A percentile compares a stretch with the other conserved stretches of the same genome.
Conservation (phyloP, 2,113 vertebrate genomes). For the Podilymbus podiceps region DNA sequence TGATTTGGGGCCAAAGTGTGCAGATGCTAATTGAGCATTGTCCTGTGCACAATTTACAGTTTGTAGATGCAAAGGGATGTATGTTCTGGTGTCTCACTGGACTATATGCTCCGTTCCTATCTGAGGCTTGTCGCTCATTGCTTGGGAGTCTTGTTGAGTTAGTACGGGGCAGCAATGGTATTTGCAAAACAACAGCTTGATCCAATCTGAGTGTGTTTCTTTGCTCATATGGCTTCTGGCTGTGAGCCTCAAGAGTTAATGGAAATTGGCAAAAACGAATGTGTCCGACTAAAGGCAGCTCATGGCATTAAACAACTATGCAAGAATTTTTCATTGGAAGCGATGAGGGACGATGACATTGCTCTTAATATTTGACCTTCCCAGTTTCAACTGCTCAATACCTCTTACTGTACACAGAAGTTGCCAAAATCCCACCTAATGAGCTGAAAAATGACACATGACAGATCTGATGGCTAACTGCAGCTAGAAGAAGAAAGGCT, state of each 20-base stretch:
- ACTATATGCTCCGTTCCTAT: not conserved
- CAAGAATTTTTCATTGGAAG: slow-evolving; percentile 89
- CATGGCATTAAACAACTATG: slow-evolving; percentile 78
- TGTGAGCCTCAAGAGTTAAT: slow-evolving; percentile 49
- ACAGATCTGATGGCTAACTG: slow-evolving; percentile 78
- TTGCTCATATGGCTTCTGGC: not conserved
- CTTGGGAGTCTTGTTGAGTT: not conserved
- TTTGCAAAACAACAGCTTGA: not conserved
- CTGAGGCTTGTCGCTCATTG: not conserved
- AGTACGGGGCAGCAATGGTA: not conserved
- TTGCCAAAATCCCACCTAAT: slow-evolving; percentile 81
- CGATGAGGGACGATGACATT: slow-evolving; percentile 84
- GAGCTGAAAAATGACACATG: slow-evolving; percentile 74
- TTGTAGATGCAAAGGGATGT: not conserved
- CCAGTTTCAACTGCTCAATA: slow-evolving; percentile 75
- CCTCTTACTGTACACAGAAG: slow-evolving; percentile 73
- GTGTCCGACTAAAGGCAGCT: slow-evolving; percentile 35
- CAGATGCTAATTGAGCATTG: not conserved
- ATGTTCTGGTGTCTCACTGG: not conserved
- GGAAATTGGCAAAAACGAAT: slow-evolving; percentile 32
- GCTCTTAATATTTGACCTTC: slow-evolving; percentile 82
- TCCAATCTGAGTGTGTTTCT: not conserved
- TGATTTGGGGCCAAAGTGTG: not conserved
- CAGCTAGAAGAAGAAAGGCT: slow-evolving; percentile 67
- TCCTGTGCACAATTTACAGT: not conserved